Base-by-base conservation (phyloP, 53 echinoderm and acorn worm species). In the Actinopyga echinites region DNA sequence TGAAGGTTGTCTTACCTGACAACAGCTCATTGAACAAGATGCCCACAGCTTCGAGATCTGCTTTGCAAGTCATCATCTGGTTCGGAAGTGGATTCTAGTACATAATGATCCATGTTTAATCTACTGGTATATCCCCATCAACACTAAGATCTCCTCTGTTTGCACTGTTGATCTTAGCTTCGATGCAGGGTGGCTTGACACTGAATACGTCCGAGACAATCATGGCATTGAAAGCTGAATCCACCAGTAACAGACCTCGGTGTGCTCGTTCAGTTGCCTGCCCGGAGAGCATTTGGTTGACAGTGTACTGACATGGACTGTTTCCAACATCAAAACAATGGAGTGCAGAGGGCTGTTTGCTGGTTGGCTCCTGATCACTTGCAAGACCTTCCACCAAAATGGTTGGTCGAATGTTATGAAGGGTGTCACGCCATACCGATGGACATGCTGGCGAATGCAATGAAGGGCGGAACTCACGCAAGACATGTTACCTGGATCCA, bases 391-490 rank as follows among this genome's bases (percentile, higher is more conserved):
- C 83, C 83, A 83, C 12, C 43, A 83, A 11, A 83, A 68, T 20
- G 83, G 83, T 30, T 83, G 83, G 53, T 83, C 69, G 43, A 83
- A 42, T 69, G 83, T 83, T 36, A 66, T 67, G 9, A 83, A 24
- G 9, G 83, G 83, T 22, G 44, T 33, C 36, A 68, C 28, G 23
- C 29, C 13, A 20, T 83, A 38, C 25, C 37, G 65, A 5, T 32
- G 31, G 1, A 22, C 40, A 6, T 65, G 65, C n/a, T 30, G 9
- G 64, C 20, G 28, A 54, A 83, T 15, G 53, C n/a, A 83, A 4
- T 68, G 7, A 21, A 85, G 23, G 5, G 59, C 74, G 2, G 85
- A 85, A 6, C 7, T 55, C 3, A 85, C 56, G 79, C 79, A 79
- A 1, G 63, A 37, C 57, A 2, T 78, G 62, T 86, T 79, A 19